A percentile compares a stretch with the other conserved stretches of the same genome.
phyloP scores from a whole-genome alignment of 2,797 vertebrate genomes.

The Sebastes hubbsi region DNA sequence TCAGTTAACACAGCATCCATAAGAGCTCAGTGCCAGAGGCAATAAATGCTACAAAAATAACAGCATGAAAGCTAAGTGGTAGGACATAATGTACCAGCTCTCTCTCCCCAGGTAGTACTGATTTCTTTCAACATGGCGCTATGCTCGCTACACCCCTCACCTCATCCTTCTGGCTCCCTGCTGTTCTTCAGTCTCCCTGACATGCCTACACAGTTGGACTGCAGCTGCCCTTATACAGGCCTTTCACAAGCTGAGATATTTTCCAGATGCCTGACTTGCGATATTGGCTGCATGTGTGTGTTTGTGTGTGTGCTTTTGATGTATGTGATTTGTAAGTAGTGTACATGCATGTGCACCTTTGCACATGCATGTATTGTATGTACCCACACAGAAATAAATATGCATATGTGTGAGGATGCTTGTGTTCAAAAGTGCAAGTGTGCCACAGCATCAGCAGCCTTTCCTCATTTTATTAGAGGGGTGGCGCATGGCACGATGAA shows the following conservation, averaged over 20 bases:
- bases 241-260: constrained; percentile 57
- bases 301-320: constrained; percentile 39
- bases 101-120: constrained; percentile 60
- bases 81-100: constrained; percentile 63
- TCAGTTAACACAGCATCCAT: constrained; percentile 46
- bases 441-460: constrained; percentile 2
- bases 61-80: constrained; percentile 58
- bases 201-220: constrained; percentile 71
- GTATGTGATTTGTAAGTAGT: constrained; percentile 16
- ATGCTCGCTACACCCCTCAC: constrained; percentile 63
- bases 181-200: constrained; percentile 64
- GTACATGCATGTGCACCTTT: not conserved
- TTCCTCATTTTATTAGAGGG: constrained; percentile 48
- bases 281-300: constrained; percentile 24
- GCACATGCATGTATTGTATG: not conserved
- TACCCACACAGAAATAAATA: not conserved
- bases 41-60: constrained; percentile 59
- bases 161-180: constrained; percentile 65
- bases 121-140: constrained; percentile 70
- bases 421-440: not conserved
- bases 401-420: constrained; percentile 1
- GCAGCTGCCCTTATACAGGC: constrained; percentile 52
- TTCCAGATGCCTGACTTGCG: constrained; percentile 73
- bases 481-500: constrained; percentile 49
- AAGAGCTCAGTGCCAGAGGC: constrained; percentile 44